Conservation (phyloP, 1,140 invertebrate genomes). For the Drosophila tropicalis region DNA sequence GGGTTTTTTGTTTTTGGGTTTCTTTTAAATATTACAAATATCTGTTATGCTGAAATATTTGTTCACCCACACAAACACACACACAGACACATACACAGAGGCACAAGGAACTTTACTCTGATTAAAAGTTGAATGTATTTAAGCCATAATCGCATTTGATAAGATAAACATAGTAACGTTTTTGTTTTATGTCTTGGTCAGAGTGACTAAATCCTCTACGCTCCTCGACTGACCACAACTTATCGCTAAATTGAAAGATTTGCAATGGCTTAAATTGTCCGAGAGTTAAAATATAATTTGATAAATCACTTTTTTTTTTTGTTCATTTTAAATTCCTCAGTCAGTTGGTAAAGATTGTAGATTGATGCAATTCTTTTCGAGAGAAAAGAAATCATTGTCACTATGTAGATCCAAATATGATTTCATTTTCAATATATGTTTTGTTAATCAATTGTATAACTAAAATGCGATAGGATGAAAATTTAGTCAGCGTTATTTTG, state of each 20-base stretch:
- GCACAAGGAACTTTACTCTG: background rate
- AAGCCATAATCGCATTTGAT: constrained; percentile 13
- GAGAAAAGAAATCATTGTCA: no score
- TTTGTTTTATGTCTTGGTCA: constrained; percentile 3
- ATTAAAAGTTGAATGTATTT: constrained; percentile 7
- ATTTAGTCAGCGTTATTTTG: background rate
- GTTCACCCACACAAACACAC: background rate
- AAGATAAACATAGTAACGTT: constrained; percentile 10
- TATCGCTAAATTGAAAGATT: constrained; percentile 2
- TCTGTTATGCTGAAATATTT: background rate
- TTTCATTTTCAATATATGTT: background rate
- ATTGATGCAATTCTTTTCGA: no score
- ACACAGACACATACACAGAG: background rate
- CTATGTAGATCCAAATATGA: no score
- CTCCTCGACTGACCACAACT: constrained; percentile 13
- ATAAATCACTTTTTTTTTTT: constrained; percentile 1
- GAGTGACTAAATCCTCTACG: constrained; percentile 13
- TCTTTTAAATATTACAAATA: constrained; percentile 6
- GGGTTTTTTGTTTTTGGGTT: background rate
- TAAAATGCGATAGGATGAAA: background rate
- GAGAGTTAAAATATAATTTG: background rate
- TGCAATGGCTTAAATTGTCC: constrained; percentile 1
- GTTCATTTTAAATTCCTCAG: background rate
- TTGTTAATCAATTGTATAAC: background rate
- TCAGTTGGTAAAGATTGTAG: background rate